Evolutionary conservation across 2,888 invertebrate species (phyloP), one percentile per base, ranked within the genome.

Genomic region (Scaptomyza reducta): DNA sequence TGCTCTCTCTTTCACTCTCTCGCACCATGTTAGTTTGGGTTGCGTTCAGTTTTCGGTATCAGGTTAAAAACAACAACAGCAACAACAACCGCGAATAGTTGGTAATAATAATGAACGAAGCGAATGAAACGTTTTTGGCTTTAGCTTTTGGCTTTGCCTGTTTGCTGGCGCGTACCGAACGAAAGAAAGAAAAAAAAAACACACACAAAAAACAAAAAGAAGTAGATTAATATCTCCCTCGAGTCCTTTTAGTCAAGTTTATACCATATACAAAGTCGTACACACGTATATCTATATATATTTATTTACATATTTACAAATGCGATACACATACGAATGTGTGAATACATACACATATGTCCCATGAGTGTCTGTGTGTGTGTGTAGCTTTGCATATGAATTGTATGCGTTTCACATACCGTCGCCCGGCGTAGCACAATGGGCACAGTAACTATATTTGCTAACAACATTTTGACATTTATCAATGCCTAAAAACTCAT

Each of bases 211-310:
- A 35, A 49, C 61, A 63, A 71, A 45, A 77, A 77, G 68, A 84
- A 83, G 72, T 85, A 87, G 85, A 84, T 87, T 87, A 84, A 85
- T 85, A 87, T 85, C 85, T 85, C 85, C 85, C 85, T 74, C 69
- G 85, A 87, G 85, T 85, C 87, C 87, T 84, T 87, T 85, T 84
- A 84, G 84, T 79, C 84, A 87, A 87, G 81, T 84, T 85, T 77
- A 81, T 77, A 61, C 63, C 77, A 63, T 68, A 70, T 63, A 67
- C 71, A 57, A 35, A 69, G 61, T 56, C 54, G 57, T 40, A 22
- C 22, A 2, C 22, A 22, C 22, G 5, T 2, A 22, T 5, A 22
- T 5, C 3, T 3, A 22, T 22, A 3, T 22, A 57, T 35, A 56
- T 64, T 22, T 16, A 33, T 33, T 38, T 42, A 40, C 35, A 9